These are phyloP conservation scores for Limosa lapponica DNA, from an alignment of 2,797 vertebrate species.

Conservation along the genomic window DNA sequence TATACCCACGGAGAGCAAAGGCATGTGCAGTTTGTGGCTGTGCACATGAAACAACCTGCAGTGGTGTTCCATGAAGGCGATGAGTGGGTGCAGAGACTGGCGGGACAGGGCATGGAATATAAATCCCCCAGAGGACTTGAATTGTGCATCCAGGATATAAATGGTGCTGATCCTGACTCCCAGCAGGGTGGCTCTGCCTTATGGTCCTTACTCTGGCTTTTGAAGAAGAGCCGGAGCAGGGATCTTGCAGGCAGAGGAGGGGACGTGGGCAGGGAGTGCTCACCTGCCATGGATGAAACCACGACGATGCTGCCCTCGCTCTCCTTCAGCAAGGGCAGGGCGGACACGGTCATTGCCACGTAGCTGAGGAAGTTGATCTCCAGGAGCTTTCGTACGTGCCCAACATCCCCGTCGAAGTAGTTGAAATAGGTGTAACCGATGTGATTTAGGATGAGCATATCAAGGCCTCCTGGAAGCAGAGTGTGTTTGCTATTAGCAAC, in stretches of 20 bases:
- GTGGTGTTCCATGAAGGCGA: background rate
- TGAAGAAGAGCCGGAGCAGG: background rate
- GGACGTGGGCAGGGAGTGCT: background rate
- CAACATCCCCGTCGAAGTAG: constrained; percentile 54
- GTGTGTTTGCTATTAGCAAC: background rate
- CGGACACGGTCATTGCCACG: constrained; percentile 58
- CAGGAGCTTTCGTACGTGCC: constrained; percentile 20
- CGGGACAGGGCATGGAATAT: background rate
- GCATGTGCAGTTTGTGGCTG: accelerated
- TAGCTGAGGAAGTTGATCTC: constrained; percentile 81
- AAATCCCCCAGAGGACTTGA: background rate
- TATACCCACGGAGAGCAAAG: accelerated
- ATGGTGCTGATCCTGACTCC: accelerated
- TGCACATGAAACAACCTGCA: background rate
- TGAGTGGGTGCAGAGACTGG: background rate
- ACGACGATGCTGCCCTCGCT: constrained; percentile 74
- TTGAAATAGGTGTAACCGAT: background rate
- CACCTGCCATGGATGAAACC: constrained; percentile 77
- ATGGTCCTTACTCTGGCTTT: background rate
- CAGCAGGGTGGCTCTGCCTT: background rate
- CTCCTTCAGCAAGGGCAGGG: constrained; percentile 79
- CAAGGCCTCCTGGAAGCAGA: constrained; percentile 74
- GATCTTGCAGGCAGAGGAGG: background rate
- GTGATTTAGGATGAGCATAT: constrained; percentile 83
- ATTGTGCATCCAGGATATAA: background rate